A percentile compares a stretch with the other conserved stretches of the same genome.
phyloP scores from a whole-genome alignment of 2,797 vertebrate species.

The Potorous gilbertii region DNA sequence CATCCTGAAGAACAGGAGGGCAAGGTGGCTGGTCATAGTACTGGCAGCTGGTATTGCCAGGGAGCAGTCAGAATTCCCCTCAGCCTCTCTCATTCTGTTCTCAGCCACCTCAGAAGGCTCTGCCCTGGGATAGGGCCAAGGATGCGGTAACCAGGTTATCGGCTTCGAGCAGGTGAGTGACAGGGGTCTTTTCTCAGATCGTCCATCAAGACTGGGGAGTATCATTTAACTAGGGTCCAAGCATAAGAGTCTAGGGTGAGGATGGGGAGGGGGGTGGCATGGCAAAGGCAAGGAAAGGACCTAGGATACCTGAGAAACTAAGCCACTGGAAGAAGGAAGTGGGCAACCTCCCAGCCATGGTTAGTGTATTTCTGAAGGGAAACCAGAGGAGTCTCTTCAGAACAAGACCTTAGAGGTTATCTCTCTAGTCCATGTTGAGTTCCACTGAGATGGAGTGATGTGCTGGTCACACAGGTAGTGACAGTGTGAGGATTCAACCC shows the following conservation, averaged over 20 bases:
- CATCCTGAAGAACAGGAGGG: slow-evolving; percentile 56
- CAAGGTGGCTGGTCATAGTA: not conserved
- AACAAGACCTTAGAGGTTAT: not conserved
- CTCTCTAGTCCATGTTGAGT: not conserved
- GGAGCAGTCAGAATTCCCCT: not conserved
- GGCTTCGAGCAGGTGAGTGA: not conserved
- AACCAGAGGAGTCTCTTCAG: not conserved
- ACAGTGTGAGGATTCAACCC: not conserved
- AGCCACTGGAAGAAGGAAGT: not conserved
- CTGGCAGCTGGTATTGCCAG: not conserved
- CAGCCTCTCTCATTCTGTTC: not conserved
- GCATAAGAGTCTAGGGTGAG: not conserved
- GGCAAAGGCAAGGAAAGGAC: not conserved
- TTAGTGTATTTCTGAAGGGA: not conserved
- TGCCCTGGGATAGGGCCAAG: not conserved
- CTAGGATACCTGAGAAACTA: not conserved
- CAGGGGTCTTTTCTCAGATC: not conserved
- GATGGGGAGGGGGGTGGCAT: not conserved
- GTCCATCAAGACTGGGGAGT: not conserved
- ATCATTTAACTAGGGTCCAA: not conserved
- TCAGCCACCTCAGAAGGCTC: not conserved
- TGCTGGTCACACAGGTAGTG: not conserved
- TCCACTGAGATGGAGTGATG: not conserved
- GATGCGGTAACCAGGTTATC: not conserved
- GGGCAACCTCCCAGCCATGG: not conserved